Conservation (phyloP, 2,113 vertebrate species). For the Cebus imitator region DNA sequence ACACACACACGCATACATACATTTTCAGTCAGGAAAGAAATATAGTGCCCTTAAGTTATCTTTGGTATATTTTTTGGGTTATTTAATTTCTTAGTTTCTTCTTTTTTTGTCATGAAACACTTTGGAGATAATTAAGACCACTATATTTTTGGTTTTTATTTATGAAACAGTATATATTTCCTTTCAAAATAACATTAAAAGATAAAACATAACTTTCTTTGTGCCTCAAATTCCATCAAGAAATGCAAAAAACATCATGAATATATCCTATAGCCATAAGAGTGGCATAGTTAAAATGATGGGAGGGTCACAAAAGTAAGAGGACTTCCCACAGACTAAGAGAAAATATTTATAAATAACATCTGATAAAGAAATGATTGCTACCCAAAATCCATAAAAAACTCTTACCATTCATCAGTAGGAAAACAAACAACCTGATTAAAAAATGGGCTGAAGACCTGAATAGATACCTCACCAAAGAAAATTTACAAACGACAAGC, state of each 20-base stretch:
- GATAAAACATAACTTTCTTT: not conserved
- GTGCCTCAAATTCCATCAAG: not conserved
- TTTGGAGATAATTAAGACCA: not conserved
- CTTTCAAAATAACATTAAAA: not conserved
- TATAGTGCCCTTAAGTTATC: not conserved
- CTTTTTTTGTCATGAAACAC: not conserved
- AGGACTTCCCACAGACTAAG: not conserved
- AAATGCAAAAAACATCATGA: not conserved
- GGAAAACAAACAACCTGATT: not conserved
- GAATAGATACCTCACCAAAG: not conserved
- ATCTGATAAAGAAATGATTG: not conserved
- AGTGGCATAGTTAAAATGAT: not conserved
- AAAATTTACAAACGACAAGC: not conserved
- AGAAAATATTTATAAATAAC: not conserved
- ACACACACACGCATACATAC: not conserved
- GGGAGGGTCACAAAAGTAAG: not conserved
- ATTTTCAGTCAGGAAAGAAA: not conserved
- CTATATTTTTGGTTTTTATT: not conserved
- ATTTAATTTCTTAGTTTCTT: not conserved
- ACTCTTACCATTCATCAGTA: not conserved
- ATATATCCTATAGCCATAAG: not conserved
- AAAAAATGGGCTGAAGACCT: not conserved
- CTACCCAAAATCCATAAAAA: not conserved
- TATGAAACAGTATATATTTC: not conserved
- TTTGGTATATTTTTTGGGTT: not conserved